phyloP scores from a whole-genome alignment of 2,888 invertebrate genomes.

The Caenorhabditis imperialis region DNA sequence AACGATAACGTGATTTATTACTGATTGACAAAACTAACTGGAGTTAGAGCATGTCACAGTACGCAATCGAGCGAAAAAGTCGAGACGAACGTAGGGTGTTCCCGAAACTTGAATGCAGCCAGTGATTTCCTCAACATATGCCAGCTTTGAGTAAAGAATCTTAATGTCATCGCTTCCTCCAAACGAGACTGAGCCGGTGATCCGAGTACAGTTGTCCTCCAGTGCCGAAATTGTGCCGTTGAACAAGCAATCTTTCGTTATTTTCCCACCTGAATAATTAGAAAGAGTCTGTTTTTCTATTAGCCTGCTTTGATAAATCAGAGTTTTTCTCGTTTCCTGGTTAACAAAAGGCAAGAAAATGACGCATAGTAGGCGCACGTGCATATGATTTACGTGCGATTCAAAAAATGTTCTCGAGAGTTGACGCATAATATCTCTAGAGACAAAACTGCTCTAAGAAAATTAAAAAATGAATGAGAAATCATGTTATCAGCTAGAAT shows the following conservation, averaged over 20 bases:
- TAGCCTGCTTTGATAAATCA: too few relatives aligned
- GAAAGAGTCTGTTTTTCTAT: too few relatives aligned
- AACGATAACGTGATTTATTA: not conserved
- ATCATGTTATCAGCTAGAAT: too few relatives aligned
- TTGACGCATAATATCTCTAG: not conserved
- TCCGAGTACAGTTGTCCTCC: constrained; percentile 46
- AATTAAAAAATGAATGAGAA: not conserved
- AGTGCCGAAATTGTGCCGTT: constrained; percentile 40
- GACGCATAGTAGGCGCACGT: too few relatives aligned
- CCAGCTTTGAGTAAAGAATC: constrained; percentile 41
- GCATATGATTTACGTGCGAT: too few relatives aligned
- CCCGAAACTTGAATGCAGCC: constrained; percentile 47
- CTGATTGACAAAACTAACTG: constrained; percentile 12
- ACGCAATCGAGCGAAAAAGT: constrained; percentile 52
- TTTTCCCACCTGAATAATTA: constrained; percentile 47
- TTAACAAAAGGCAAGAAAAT: too few relatives aligned
- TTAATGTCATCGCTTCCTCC: constrained; percentile 29
- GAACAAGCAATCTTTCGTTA: constrained; percentile 41
- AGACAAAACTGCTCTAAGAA: not conserved
- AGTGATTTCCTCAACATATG: constrained; percentile 40
- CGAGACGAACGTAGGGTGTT: constrained; percentile 32
- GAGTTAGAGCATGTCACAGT: constrained; percentile 32
- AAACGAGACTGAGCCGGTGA: constrained; percentile 18
- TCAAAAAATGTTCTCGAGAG: not conserved
- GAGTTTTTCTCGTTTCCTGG: not conserved